A percentile compares a stretch with the other conserved stretches of the same genome.
Evolutionary conservation across 2,888 invertebrate species (phyloP).

Genomic region (Melikaiella ostensackeni): DNA sequence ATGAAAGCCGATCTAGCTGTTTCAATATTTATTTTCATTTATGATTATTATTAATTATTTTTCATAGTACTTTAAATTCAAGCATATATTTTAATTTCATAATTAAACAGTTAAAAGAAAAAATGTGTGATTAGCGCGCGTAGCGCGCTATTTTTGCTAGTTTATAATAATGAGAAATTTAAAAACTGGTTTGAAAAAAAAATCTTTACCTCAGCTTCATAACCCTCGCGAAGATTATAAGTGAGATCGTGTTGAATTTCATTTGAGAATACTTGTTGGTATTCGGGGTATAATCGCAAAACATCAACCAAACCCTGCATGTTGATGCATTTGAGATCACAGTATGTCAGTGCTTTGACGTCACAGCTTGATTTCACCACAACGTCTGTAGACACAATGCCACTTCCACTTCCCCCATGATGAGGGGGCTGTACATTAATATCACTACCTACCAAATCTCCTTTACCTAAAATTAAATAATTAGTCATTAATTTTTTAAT

Average conservation of each 20-base stretch:
- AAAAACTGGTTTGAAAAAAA: too few relatives aligned
- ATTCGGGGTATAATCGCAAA: conserved; percentile 93
- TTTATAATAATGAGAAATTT: too few relatives aligned
- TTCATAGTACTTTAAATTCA: too few relatives aligned
- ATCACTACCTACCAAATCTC: conserved; percentile 96
- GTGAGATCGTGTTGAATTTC: conserved; percentile 97
- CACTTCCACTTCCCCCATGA: conserved; percentile 81
- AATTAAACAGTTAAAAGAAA: too few relatives aligned
- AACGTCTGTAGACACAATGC: conserved; percentile 80
- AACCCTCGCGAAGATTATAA: conserved; percentile 95
- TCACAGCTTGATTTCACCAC: conserved; percentile 96
- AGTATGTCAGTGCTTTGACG: conserved; percentile 96
- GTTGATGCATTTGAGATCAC: conserved; percentile 96
- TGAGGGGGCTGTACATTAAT: conserved; percentile 87
- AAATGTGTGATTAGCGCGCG: too few relatives aligned
- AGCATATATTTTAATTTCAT: too few relatives aligned
- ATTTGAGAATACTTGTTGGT: conserved; percentile 94
- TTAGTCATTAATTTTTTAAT: neutral
- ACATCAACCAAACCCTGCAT: conserved; percentile 94
- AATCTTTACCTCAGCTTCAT: conserved; percentile 86
- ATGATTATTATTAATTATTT: too few relatives aligned
- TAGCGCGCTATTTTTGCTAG: too few relatives aligned
- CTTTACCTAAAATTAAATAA: conserved; percentile 85
- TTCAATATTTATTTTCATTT: too few relatives aligned
- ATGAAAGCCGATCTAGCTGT: too few relatives aligned